Base-by-base conservation (phyloP, 1,140 invertebrate species). In the Drosophila miranda region DNA sequence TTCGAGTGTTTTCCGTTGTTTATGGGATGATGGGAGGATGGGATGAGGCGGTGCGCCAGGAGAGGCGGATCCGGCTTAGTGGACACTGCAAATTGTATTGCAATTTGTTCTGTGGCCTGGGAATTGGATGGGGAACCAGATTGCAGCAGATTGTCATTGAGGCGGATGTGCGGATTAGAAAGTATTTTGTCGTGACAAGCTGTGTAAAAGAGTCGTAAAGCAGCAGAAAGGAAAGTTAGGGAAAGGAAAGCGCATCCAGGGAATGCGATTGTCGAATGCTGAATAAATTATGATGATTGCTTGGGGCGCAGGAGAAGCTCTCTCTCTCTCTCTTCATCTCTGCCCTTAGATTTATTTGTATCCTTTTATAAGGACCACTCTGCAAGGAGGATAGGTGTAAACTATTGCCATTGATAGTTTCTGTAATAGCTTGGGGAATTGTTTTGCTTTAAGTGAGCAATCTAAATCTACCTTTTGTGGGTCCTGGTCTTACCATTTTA, bases 11-110 rank as follows among this genome's bases (percentile, higher is more conserved):
- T 51, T 63, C 51, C 45, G 50, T 26, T 63, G 58, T 26, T 67
- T 30, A 46, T 14, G 41, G 19, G 16, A 11, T 28, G 41, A 43
- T 52, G 16, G 30, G 6, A 14, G 50, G 50, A 11, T 1, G 3
- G 2, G 9, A 30, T 8, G 2, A 52, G 58, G 49, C 59, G 49
- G 58, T 54, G 19, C 23, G 34, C 30, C 14, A 26, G 59, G 26
- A 51, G 44, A 51, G 44, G 51, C 38, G 53, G 49, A 67, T 66
- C 51, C 51, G 66, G 50, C 50, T 63, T 49, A 56, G 34, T 55
- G 60, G 53, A 34, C 52, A 63, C 14, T 41, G 70, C n/a, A 75
- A 75, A 75, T 75, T 67, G 72, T 56, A 73, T 56, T 74, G 52
- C 72, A 75, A 75, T 75, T 75, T 61, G 54, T 50, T 53, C 28